These are phyloP conservation scores for Pandemis cinnamomeana DNA, from an alignment of 2,888 invertebrate species.

Conservation along the genomic window DNA sequence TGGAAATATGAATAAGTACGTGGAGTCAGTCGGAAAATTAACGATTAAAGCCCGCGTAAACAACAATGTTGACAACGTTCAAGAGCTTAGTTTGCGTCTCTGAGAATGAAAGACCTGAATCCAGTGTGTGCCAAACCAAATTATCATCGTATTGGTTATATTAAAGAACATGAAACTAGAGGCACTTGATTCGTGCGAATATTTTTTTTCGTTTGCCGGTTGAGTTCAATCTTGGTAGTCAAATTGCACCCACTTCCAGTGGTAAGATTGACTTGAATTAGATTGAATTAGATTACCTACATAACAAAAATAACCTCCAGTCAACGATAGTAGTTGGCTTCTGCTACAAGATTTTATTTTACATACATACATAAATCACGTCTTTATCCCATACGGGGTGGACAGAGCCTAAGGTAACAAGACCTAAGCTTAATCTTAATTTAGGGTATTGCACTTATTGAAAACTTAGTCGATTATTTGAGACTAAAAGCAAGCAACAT, in stretches of 20 bases:
- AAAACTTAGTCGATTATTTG: neutral
- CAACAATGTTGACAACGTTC: neutral
- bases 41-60: neutral
- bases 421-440: neutral
- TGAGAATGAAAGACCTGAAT: neutral
- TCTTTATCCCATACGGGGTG: no score
- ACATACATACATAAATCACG: no score
- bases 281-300: no score
- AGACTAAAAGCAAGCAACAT: neutral
- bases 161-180: neutral
- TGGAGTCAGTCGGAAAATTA: neutral
- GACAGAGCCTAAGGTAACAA: no score
- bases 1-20: neutral
- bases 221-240: no score
- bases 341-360: no score
- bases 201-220: no score
- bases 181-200: neutral
- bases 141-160: neutral
- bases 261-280: no score
- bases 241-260: no score
- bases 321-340: no score
- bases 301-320: no score
- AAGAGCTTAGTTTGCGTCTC: neutral
- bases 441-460: neutral
- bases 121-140: neutral